Base-by-base conservation (phyloP, 2,113 vertebrate genomes). In the Alaudala cheleensis region DNA sequence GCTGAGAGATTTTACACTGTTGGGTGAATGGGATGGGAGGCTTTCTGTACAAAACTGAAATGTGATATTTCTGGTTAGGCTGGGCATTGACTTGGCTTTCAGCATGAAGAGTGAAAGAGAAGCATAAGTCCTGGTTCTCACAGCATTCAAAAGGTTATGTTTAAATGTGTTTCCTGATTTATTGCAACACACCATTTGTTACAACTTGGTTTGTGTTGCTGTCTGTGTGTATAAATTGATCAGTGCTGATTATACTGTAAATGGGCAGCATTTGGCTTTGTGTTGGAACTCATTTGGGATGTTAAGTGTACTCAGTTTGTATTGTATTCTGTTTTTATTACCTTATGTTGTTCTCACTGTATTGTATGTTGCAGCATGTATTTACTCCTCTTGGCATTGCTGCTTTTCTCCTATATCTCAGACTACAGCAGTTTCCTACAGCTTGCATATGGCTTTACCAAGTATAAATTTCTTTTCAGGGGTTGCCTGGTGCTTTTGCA, bases 141-240 rank as follows among this genome's bases (percentile, higher is more conserved):
- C 65, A 93, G 82, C 87, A 37, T 94, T 95, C 51, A 76, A 50
- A 95, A 77, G 70, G 44, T 90, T 87, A 37, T 34, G 45, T 70
- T 87, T 84, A 84, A 85, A 87, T 71, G 54, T 87, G 81, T 92
- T 93, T 96, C 86, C 88, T 92, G 60, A 78, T 94, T 88, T 57
- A 88, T 87, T 47, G n/a, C 83, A 87, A 54, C 45, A 24, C 18
- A 40, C 45, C 11, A 16, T 92, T 92, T 95, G 54, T 95, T 92
- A 60, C n/a, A 67, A 28, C 45, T 3, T 5, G 9, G 80, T 92
- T 89, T 78, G 57, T 81, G 66, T 79, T 1, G 9, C 82, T 81
- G 50, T 85, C 17, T 19, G 34, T 77, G 85, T 50, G 66, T 70
- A 9, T 86, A 21, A 90, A 89, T 96, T 51, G 83, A 91, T 96